These are phyloP conservation scores for Tribolium freemani DNA, from an alignment of 2,888 invertebrate genomes.

Conservation along the genomic window DNA sequence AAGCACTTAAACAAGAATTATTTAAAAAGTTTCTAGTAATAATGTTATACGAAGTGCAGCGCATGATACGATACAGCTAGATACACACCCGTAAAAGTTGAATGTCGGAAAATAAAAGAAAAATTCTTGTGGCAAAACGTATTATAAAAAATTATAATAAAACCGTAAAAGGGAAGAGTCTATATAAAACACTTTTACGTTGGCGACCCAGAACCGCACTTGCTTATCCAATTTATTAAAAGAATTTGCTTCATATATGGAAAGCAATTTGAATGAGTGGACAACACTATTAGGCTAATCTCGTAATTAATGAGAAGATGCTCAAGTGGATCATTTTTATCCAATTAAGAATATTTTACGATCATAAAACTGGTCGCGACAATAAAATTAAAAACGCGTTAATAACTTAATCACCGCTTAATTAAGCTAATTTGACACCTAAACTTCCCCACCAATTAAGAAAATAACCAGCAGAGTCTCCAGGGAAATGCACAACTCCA, in stretches of 20 bases:
- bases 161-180: slow-evolving; percentile 8
- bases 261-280: neutral
- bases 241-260: neutral
- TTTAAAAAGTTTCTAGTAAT: slow-evolving; percentile 20
- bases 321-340: too few species aligned
- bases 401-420: slow-evolving; percentile 20
- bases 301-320: too few species aligned
- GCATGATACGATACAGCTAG: neutral
- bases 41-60: slow-evolving; percentile 7
- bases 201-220: neutral
- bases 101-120: slow-evolving; percentile 22
- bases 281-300: too few species aligned
- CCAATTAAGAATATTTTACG: neutral
- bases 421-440: slow-evolving; percentile 7
- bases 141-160: slow-evolving; percentile 21
- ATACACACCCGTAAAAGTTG: slow-evolving; percentile 20
- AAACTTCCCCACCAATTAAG: slow-evolving; percentile 6
- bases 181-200: slow-evolving; percentile 9
- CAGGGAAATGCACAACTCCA: neutral
- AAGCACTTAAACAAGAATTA: slow-evolving; percentile 12
- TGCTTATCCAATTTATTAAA: neutral
- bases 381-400: neutral
- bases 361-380: neutral
- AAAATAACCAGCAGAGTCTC: slow-evolving; percentile 7
- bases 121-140: slow-evolving; percentile 9